Evolutionary conservation across 2,797 vertebrate genomes (phyloP).

Genomic region (Austrolebias charrua): DNA sequence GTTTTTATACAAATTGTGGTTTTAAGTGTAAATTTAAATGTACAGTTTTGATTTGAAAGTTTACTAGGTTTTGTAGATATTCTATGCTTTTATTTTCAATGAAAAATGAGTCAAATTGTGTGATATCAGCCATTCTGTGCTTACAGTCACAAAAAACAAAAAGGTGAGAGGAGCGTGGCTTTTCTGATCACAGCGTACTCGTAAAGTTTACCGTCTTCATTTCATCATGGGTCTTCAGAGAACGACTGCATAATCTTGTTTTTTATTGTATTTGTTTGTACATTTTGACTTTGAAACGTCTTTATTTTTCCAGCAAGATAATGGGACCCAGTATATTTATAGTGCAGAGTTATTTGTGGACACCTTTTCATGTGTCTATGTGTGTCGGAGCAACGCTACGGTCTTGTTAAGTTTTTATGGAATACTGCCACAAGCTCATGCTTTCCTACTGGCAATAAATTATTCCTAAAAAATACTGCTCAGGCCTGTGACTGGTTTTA

Average conservation of each 20-base stretch:
- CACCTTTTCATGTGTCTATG: constrained; percentile 79
- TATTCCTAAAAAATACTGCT: constrained; percentile 93
- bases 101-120: constrained; percentile 77
- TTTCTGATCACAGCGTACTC: constrained; percentile 77
- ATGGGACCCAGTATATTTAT: constrained; percentile 91
- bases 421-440: constrained; percentile 97
- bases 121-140: constrained; percentile 84
- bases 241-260: constrained; percentile 86
- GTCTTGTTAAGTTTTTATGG: constrained; percentile 99
- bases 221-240: constrained; percentile 85
- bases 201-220: constrained; percentile 78
- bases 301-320: constrained; percentile 86
- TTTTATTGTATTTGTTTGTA: constrained; percentile 77
- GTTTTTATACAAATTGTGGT: constrained; percentile 80
- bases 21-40: constrained; percentile 96
- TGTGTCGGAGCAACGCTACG: constrained; percentile 86
- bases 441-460: constrained; percentile 99
- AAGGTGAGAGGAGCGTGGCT: constrained; percentile 61
- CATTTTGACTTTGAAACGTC: constrained; percentile 82
- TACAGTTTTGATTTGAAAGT: constrained; percentile 99
- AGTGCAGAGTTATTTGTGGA: constrained; percentile 82
- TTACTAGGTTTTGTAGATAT: constrained; percentile 94
- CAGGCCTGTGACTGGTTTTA: constrained; percentile 38
- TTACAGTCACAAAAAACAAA: constrained; percentile 68
- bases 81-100: constrained; percentile 88